These are phyloP conservation scores for Leucozona laternaria DNA, from an alignment of 2,888 invertebrate species.

Conservation along the genomic window DNA sequence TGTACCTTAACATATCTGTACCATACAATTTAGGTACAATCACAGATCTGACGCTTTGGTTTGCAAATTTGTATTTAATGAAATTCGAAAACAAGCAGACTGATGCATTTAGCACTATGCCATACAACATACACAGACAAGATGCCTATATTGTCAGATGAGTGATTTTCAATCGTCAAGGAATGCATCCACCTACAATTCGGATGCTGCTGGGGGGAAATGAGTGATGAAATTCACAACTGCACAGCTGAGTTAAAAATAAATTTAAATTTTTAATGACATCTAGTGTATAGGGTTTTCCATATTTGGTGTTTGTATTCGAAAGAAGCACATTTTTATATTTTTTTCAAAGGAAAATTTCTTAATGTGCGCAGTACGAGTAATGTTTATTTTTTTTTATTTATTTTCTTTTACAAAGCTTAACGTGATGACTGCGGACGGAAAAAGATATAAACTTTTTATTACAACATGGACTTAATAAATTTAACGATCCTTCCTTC, in stretches of 20 bases:
- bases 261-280: constrained; percentile 39
- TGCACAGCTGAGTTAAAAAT: constrained; percentile 44
- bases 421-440: background rate
- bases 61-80: constrained; percentile 52
- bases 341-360: background rate
- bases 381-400: background rate
- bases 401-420: background rate
- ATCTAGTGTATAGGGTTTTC: constrained; percentile 26
- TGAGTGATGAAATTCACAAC: constrained; percentile 56
- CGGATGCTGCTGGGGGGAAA: constrained; percentile 11
- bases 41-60: constrained; percentile 9
- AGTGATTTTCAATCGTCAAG: constrained; percentile 52
- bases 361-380: background rate
- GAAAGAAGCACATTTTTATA: background rate
- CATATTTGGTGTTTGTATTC: constrained; percentile 36
- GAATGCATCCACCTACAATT: constrained; percentile 49
- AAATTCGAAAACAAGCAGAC: constrained; percentile 42
- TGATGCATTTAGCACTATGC: constrained; percentile 25
- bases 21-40: background rate
- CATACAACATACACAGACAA: background rate
- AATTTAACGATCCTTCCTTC: background rate
- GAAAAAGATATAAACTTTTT: background rate
- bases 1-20: background rate
- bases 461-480: background rate
- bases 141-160: constrained; percentile 26